Conservation (phyloP, 1,140 invertebrate genomes). For the Procambarus virginalis region DNA sequence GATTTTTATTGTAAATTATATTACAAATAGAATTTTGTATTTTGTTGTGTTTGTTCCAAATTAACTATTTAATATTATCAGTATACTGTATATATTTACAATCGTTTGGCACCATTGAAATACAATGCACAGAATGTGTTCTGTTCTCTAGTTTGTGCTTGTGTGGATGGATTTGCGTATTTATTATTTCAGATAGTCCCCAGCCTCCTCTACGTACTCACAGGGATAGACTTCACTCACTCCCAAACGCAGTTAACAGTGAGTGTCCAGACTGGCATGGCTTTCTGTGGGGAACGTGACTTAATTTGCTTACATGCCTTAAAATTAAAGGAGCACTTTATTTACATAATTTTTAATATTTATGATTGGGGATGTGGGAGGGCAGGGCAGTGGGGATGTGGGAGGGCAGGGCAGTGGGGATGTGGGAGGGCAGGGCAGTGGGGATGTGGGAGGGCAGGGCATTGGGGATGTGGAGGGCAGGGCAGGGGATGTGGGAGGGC, state of each 20-base stretch:
- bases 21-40: not conserved
- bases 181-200: conserved; percentile 71
- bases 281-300: conserved; percentile 24
- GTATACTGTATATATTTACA: no score
- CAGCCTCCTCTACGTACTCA: conserved; percentile 72
- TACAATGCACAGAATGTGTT: conserved; percentile 47
- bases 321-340: no score
- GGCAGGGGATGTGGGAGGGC: no score
- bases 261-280: conserved; percentile 68
- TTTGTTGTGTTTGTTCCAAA: not conserved
- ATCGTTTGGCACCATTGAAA: conserved; percentile 50
- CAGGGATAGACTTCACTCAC: conserved; percentile 73
- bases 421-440: no score
- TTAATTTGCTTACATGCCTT: not conserved
- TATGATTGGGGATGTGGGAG: no score
- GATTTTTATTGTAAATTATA: not conserved
- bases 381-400: no score
- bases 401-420: no score
- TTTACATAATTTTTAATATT: no score
- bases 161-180: conserved; percentile 58
- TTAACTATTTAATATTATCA: no score
- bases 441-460: no score
- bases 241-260: conserved; percentile 72
- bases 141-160: conserved; percentile 59
- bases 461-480: no score